A percentile compares a stretch with the other conserved stretches of the same genome.
These are phyloP conservation scores for Drosophila monieri DNA, from an alignment of 2,888 invertebrate species.

Conservation along the genomic window DNA sequence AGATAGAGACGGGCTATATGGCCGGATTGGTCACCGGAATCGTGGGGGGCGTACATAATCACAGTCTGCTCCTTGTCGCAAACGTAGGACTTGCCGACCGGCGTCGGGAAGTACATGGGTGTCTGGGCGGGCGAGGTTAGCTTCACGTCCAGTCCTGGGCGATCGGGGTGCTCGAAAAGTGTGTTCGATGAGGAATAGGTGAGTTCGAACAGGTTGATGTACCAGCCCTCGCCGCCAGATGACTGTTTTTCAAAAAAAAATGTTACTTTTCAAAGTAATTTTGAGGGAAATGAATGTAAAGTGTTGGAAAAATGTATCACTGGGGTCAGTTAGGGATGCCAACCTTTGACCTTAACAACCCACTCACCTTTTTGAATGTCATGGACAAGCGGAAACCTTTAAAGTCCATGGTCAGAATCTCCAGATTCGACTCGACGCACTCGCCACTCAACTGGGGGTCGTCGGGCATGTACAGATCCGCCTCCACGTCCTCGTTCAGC, in stretches of 20 bases:
- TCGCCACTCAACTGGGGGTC: slow-evolving; percentile 89
- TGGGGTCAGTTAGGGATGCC: not conserved
- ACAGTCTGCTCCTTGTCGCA: slow-evolving; percentile 90
- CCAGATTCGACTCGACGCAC: slow-evolving; percentile 90
- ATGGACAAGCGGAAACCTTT: slow-evolving; percentile 90
- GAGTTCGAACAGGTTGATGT: slow-evolving; percentile 90
- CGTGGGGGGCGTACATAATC: slow-evolving; percentile 86
- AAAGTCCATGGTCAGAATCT: slow-evolving; percentile 89
- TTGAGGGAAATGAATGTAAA: not conserved
- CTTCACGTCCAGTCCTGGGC: slow-evolving; percentile 85
- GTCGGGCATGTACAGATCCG: slow-evolving; percentile 90
- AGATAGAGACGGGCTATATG: slow-evolving; percentile 88
- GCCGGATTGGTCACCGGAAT: slow-evolving; percentile 83
- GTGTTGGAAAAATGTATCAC: too few relatives aligned
- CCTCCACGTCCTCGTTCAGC: slow-evolving; percentile 87
- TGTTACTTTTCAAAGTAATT: not conserved
- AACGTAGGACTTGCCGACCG: slow-evolving; percentile 92
- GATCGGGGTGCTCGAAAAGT: slow-evolving; percentile 86
- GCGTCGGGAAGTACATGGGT: slow-evolving; percentile 91
- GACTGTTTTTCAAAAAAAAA: slow-evolving; percentile 85
- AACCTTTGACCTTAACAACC: slow-evolving; percentile 42
- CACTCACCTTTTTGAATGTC: slow-evolving; percentile 90
- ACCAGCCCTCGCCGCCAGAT: slow-evolving; percentile 95
- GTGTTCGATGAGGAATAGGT: slow-evolving; percentile 89
- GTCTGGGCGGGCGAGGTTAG: slow-evolving; percentile 85